Base-by-base conservation (phyloP, 2,113 vertebrate species). In the Gobio gobio region DNA sequence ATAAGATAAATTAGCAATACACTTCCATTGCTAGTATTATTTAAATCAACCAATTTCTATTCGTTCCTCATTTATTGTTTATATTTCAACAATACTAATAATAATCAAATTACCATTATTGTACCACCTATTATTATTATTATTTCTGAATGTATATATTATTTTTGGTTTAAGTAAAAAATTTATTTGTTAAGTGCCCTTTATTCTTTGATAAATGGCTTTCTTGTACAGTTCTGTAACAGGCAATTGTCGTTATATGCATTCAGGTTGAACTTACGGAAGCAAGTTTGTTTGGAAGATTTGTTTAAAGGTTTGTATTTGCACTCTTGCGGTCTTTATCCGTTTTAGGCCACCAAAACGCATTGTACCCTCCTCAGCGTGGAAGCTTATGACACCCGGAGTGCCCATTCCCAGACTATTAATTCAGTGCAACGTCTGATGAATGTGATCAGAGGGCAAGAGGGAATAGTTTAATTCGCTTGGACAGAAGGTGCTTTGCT, bases 391-490 rank as follows among this genome's bases (percentile, higher is more conserved):
- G 85, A 76, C 86, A 91, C 89, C 89, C 82, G 90, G 87, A 90
- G 90, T 86, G 88, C 80, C 90, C 90, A 89, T 92, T 93, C 90
- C 89, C 91, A 93, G 90, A 92, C 93, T 91, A 93, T 93, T 93
- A 93, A 93, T 89, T 90, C 89, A 86, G 87, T 84, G 90, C 86
- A 75, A 87, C 78, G 91, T 88, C 90, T 94, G 94, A 94, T 94
- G 93, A 90, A 94, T 94, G 93, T 94, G 94, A 94, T 94, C 94
- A 93, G 83, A 85, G 80, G 92, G 90, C 93, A 89, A 89, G 61
- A 74, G 89, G 89, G 90, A 90, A 91, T 89, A 87, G 49, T 83
- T 92, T 89, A 89, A 95, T 95, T 94, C 93, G 89, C 90, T 81
- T 81, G 88, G 90, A 94, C 94, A 95, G 94, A 93, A 92, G 91